Evolutionary conservation across 2,888 invertebrate species (phyloP).

Genomic region (Micropterix aruncella): DNA sequence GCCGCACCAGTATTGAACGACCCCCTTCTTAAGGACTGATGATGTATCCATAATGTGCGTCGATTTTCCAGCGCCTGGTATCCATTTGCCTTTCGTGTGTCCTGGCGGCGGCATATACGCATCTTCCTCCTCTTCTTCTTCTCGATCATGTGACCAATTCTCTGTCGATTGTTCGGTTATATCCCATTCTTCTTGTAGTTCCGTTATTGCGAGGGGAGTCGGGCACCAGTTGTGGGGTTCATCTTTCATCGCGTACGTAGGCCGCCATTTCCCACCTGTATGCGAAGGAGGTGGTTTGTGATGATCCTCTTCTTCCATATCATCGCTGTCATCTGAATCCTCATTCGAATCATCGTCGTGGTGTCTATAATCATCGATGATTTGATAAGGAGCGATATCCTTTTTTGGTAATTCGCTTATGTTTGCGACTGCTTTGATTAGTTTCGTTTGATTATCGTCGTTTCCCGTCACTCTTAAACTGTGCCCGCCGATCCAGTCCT

Average conservation of each 20-base stretch:
- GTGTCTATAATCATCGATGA: constrained; percentile 26
- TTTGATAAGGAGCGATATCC: constrained; percentile 28
- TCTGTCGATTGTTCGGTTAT: constrained; percentile 40
- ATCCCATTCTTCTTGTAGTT: constrained; percentile 39
- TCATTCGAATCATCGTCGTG: constrained; percentile 35
- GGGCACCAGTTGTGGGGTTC: constrained; percentile 17
- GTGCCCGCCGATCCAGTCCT: constrained; percentile 47
- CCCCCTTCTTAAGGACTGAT: constrained; percentile 31
- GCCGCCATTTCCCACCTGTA: constrained; percentile 66
- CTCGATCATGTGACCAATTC: constrained; percentile 34
- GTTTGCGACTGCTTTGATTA: constrained; percentile 51
- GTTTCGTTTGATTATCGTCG: constrained; percentile 43
- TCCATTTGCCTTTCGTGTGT: constrained; percentile 72
- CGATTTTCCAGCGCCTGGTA: constrained; percentile 42
- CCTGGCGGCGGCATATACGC: constrained; percentile 49
- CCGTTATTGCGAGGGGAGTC: constrained; percentile 17
- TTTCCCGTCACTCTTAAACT: constrained; percentile 37
- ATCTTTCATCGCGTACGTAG: constrained; percentile 25
- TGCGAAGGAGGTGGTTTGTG: constrained; percentile 36
- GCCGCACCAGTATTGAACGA: constrained; percentile 63
- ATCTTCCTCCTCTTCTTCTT: constrained; percentile 31
- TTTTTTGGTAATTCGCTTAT: constrained; percentile 42
- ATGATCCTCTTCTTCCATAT: constrained; percentile 36
- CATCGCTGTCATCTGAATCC: constrained; percentile 41
- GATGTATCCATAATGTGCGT: constrained; percentile 38